Evolutionary conservation across 2,797 vertebrate species (phyloP).

Genomic region (Vespertilio murinus): DNA sequence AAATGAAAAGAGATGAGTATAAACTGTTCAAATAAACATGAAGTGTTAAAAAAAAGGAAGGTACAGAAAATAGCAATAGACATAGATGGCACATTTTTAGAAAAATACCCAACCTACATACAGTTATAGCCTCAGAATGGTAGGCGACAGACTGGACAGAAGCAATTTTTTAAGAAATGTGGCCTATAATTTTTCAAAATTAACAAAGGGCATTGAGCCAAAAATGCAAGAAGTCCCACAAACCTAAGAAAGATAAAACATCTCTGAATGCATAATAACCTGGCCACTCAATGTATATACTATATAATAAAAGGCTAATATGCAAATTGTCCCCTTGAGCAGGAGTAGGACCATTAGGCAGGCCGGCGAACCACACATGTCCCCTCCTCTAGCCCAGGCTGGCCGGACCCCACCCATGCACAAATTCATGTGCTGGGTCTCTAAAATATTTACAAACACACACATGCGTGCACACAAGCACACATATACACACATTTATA

Average conservation of each 20-base stretch:
- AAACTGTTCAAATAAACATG: not conserved
- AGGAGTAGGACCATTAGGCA: too few species aligned
- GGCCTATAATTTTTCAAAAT: not conserved
- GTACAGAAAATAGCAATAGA: not conserved
- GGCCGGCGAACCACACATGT: too few species aligned
- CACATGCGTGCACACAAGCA: too few species aligned
- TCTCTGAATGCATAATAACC: too few species aligned
- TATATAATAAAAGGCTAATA: too few species aligned
- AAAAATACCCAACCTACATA: not conserved
- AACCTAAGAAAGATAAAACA: not conserved
- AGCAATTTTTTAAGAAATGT: not conserved
- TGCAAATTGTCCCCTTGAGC: too few species aligned
- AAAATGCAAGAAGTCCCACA: not conserved
- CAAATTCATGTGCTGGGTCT: too few species aligned
- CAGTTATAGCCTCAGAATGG: not conserved
- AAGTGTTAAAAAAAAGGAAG: not conserved
- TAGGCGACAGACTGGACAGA: not conserved
- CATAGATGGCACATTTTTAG: not conserved
- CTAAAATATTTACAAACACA: too few species aligned
- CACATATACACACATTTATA: too few species aligned
- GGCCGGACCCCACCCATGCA: too few species aligned
- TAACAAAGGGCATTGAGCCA: not conserved
- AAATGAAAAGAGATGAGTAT: not conserved
- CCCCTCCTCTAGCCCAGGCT: too few species aligned
- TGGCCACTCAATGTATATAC: too few species aligned